phyloP scores from a whole-genome alignment of 2,797 vertebrate species.

The Pelodytes ibericus region DNA sequence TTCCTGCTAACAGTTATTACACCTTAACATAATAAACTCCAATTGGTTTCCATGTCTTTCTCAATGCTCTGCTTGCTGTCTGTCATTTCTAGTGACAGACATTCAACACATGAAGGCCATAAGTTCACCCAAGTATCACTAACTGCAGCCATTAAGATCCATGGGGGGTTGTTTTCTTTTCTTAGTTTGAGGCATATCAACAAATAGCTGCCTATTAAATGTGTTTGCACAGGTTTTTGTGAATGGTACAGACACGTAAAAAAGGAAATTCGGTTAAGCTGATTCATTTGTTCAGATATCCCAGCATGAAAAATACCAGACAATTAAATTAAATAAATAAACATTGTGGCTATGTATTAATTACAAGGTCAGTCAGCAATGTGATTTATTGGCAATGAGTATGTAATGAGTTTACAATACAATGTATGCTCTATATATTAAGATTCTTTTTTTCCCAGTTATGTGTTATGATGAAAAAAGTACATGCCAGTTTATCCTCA shows the following conservation, averaged over 20 bases:
- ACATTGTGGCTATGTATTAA: background rate
- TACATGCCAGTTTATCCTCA: no score
- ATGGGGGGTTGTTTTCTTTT: slow-evolving; percentile 65
- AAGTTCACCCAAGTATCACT: slow-evolving; percentile 66
- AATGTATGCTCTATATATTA: no score
- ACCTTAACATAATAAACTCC: slow-evolving; percentile 61
- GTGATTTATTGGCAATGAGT: no score
- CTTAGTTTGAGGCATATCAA: slow-evolving; percentile 70
- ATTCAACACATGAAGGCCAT: slow-evolving; percentile 58
- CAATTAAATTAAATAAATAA: background rate
- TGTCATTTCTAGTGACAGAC: slow-evolving; percentile 64
- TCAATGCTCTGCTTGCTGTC: slow-evolving; percentile 40
- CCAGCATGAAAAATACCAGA: background rate
- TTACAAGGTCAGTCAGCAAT: no score
- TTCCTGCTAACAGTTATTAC: slow-evolving; percentile 66
- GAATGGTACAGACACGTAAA: slow-evolving; percentile 63
- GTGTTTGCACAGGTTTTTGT: slow-evolving; percentile 70
- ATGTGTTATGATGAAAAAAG: no score
- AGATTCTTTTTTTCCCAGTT: no score
- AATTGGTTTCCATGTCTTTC: slow-evolving; percentile 32
- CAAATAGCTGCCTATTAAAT: slow-evolving; percentile 45
- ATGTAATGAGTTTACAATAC: no score
- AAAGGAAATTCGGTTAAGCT: slow-evolving; percentile 45
- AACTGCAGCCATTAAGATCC: slow-evolving; percentile 63
- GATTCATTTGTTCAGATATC: background rate